Percentiles rank a stretch among this genome's conserved stretches.
Conservation (phyloP, 2,113 vertebrate genomes). For the Anguilla japonica region DNA sequence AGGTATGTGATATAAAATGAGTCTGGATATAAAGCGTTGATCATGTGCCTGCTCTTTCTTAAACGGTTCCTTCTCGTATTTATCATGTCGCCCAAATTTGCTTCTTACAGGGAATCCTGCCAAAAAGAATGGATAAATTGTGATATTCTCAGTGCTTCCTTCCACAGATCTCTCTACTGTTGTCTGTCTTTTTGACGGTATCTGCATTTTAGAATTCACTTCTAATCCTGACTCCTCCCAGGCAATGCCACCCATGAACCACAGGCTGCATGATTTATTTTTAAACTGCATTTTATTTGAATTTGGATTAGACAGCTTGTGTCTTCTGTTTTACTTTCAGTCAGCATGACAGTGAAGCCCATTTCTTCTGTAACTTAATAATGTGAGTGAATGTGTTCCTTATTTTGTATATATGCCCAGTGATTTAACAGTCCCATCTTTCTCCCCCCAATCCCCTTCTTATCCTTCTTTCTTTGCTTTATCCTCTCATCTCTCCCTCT, state of each 20-base stretch:
- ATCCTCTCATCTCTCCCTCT: not conserved
- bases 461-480: slow-evolving; percentile 18
- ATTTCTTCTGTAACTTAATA: not conserved
- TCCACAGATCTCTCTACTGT: not conserved
- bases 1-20: not conserved
- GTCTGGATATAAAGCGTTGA: too few species aligned
- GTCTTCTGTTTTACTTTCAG: not conserved
- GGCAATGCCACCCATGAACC: too few species aligned
- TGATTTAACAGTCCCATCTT: not conserved
- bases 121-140: not conserved
- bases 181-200: not conserved
- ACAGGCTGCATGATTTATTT: not conserved
- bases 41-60: not conserved
- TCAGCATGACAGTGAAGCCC: not conserved
- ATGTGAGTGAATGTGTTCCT: not conserved
- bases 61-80: not conserved
- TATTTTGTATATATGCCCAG: not conserved
- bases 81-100: not conserved
- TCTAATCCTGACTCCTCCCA: too few species aligned
- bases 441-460: not conserved
- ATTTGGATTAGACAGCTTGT: not conserved
- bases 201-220: too few species aligned
- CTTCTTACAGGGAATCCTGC: not conserved
- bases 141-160: not conserved
- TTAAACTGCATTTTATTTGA: not conserved